These are phyloP conservation scores for Temnothorax unifasciatus DNA, from an alignment of 2,888 invertebrate species.

Conservation along the genomic window DNA sequence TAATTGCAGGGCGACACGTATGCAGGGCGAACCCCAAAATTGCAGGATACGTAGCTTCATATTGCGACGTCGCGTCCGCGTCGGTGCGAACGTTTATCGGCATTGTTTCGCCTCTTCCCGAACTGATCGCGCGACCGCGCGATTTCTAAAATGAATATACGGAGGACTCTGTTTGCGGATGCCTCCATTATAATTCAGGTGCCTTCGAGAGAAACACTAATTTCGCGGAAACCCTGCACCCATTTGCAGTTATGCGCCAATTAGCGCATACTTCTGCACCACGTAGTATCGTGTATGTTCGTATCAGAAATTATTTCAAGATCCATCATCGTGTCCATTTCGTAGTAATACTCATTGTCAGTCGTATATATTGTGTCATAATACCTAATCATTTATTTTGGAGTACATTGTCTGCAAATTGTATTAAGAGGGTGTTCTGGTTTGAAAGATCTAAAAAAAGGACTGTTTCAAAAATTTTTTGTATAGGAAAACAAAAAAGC, in stretches of 20 bases:
- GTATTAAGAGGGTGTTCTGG: too few relatives aligned
- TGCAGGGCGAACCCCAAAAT: constrained; percentile 52
- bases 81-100: constrained; percentile 79
- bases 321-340: background rate
- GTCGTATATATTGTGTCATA: background rate
- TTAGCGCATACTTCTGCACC: constrained; percentile 11
- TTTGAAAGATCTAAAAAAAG: too few relatives aligned
- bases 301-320: constrained; percentile 17
- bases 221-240: background rate
- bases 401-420: too few relatives aligned
- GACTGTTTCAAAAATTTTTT: too few relatives aligned
- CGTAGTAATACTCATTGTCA: background rate
- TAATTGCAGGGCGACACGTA: constrained; percentile 78
- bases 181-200: constrained; percentile 2
- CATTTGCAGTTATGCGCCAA: constrained; percentile 9
- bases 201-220: constrained; percentile 7
- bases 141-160: constrained; percentile 27
- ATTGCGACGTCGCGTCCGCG: constrained; percentile 55
- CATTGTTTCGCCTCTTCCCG: constrained; percentile 79
- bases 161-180: background rate
- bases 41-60: constrained; percentile 50
- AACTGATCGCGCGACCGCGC: constrained; percentile 55
- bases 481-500: too few relatives aligned
- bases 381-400: background rate
- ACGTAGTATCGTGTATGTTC: background rate